These are phyloP conservation scores for Ailurus styani DNA, from an alignment of 2,113 vertebrate genomes.

Conservation along the genomic window DNA sequence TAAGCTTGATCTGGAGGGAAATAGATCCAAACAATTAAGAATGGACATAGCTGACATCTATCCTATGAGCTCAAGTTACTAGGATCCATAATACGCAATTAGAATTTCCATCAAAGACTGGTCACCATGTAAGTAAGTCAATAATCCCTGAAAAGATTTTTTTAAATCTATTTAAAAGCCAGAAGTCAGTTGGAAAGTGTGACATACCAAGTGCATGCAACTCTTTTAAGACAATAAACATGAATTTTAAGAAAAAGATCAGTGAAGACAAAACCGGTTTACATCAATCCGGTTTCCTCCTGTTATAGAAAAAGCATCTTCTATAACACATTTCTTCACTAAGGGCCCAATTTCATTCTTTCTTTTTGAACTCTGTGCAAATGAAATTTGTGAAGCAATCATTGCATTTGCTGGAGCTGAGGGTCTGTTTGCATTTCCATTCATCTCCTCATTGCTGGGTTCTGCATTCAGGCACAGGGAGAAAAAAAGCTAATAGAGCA, in stretches of 20 bases:
- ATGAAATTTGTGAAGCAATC: slow-evolving; percentile 62
- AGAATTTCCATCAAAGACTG: neutral
- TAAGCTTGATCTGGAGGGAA: neutral
- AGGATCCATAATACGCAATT: neutral
- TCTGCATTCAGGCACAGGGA: slow-evolving; percentile 34
- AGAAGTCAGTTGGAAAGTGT: neutral
- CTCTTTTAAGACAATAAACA: neutral
- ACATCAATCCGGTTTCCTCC: neutral
- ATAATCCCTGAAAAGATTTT: neutral
- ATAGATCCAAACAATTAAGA: neutral
- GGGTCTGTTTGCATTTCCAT: slow-evolving; percentile 40
- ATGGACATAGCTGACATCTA: neutral
- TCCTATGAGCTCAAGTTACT: neutral
- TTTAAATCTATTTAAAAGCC: neutral
- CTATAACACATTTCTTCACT: neutral
- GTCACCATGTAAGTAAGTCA: neutral
- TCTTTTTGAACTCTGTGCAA: neutral
- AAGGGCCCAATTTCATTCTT: neutral
- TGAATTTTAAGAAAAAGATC: neutral
- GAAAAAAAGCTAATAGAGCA: slow-evolving; percentile 26
- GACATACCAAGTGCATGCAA: neutral
- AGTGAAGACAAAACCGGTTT: neutral
- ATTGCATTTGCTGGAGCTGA: neutral
- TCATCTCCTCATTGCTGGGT: slow-evolving; percentile 58
- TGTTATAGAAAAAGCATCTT: neutral